Base-by-base conservation (phyloP, 2,797 vertebrate species). In the Rhinogobio ventralis region DNA sequence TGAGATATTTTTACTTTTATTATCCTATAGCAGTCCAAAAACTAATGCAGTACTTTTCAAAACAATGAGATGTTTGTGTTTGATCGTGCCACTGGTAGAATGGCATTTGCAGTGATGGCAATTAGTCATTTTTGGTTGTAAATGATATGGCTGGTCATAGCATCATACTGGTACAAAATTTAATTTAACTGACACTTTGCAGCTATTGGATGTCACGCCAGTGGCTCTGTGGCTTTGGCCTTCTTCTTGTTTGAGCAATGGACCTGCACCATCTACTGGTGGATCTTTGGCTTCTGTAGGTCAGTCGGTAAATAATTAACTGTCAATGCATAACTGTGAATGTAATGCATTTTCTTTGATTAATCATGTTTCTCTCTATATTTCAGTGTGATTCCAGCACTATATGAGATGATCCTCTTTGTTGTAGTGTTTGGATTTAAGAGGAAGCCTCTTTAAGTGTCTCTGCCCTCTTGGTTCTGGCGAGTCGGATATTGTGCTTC, bases 171-270 rank as follows among this genome's bases (percentile, higher is more conserved):
- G 55, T n/a, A 13, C 20, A 46, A 39, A 64, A 57, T 42, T 67
- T 85, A 81, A 45, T 84, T 78, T 89, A 73, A 87, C 72, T 2
- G 1, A 67, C 20, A 67, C 55, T 60, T 66, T 86, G 30, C 51
- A 96, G 96, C 96, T 33, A 94, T 90, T 85, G 95, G 94, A 87
- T 94, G 87, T 89, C 96, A 96, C 87, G 92, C 91, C 86, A 95
- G 95, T 90, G 96, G 94, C 77, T 92, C 94, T 79, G 93, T 96
- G 60, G 90, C 95, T 81, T 92, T 96, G 49, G 89, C 96, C 85
- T 96, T 96, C 92, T 96, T 96, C 93, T 87, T 95, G 0, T 96
- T 96, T 94, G 96, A 96, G 90, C 95, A 95, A 89, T 96, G 95
- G 96, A 88, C 92, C 46, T 96, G 95, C 91, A 89, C 89, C 87